Evolutionary conservation across 2,888 invertebrate genomes (phyloP).

Genomic region (Megamerina dolium): DNA sequence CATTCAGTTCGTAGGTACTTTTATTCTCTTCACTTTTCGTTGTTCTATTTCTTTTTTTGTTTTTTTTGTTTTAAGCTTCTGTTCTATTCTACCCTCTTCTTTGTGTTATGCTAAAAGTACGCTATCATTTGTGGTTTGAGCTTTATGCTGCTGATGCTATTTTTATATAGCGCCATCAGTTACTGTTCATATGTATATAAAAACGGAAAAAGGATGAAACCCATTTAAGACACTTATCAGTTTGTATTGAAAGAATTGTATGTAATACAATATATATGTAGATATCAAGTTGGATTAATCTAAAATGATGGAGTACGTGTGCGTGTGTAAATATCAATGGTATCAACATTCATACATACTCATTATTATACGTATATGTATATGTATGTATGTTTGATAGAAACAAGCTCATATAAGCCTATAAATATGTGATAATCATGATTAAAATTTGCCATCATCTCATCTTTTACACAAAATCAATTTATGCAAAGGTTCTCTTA

Average conservation of each 20-base stretch:
- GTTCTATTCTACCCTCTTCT: not conserved
- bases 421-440: constrained; percentile 47
- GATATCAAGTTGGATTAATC: no score
- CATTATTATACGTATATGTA: no score
- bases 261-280: no score
- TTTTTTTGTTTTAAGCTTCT: constrained; percentile 10
- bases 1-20: not conserved
- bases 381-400: constrained; percentile 35
- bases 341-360: no score
- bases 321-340: no score
- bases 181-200: no score
- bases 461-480: constrained; percentile 32
- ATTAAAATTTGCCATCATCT: constrained; percentile 30
- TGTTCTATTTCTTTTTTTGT: constrained; percentile 1
- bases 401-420: constrained; percentile 45
- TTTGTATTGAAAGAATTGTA: constrained; percentile 35
- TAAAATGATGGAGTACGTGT: no score
- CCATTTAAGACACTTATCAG: constrained; percentile 18
- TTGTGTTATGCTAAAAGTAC: no score
- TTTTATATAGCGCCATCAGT: no score
- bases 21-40: not conserved
- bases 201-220: no score
- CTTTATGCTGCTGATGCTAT: not conserved
- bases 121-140: constrained; percentile 41
- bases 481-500: constrained; percentile 36